Conservation (phyloP, 1,140 invertebrate species). For the Temnothorax curvispinosus region DNA sequence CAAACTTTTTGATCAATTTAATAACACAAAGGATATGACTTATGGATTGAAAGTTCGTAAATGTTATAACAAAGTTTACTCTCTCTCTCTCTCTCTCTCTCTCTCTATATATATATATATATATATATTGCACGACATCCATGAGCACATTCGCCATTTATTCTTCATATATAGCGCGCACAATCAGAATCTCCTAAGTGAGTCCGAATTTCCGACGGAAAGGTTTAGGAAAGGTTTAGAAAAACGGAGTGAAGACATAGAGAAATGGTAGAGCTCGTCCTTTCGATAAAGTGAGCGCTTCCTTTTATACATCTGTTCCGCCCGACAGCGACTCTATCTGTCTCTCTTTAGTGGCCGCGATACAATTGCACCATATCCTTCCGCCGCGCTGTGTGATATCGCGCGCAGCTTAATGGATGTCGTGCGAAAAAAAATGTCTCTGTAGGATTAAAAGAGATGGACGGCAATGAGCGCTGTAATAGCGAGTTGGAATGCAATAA, state of each 20-base stretch:
- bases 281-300: constrained; percentile 26
- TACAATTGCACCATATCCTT: constrained; percentile 54
- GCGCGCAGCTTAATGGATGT: constrained; percentile 61
- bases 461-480: constrained; percentile 38
- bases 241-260: constrained; percentile 13
- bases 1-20: not conserved
- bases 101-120: too few species aligned
- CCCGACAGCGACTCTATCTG: constrained; percentile 28
- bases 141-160: not conserved
- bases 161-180: not conserved
- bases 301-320: constrained; percentile 34
- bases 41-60: not conserved
- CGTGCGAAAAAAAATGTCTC: constrained; percentile 31
- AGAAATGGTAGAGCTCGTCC: constrained; percentile 24
- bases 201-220: constrained; percentile 2
- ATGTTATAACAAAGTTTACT: not conserved
- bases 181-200: not conserved
- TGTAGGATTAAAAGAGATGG: constrained; percentile 59
- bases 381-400: constrained; percentile 50
- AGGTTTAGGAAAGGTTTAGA: constrained; percentile 20
- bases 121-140: not conserved
- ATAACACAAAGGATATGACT: not conserved
- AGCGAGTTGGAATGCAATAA: constrained; percentile 69
- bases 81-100: too few species aligned
- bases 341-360: constrained; percentile 32